These are phyloP conservation scores for Rhodinocichla rosea DNA, from an alignment of 2,113 vertebrate genomes.

Conservation along the genomic window DNA sequence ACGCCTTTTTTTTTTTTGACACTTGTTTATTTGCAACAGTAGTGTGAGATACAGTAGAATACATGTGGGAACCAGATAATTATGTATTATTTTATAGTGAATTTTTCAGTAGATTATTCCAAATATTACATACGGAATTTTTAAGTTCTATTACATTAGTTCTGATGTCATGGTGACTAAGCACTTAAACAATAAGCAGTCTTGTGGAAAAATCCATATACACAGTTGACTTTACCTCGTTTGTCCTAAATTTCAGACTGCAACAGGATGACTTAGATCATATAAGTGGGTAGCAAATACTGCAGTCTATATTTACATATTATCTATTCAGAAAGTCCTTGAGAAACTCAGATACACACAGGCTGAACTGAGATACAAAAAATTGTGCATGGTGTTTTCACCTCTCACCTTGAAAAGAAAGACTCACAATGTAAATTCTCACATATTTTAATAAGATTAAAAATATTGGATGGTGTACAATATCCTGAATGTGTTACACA, in stretches of 20 bases:
- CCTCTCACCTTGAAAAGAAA: neutral
- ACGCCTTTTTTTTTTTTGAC: neutral
- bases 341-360: constrained; percentile 19
- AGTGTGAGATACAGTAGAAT: constrained; percentile 45
- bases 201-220: constrained; percentile 37
- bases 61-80: constrained; percentile 9
- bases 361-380: neutral
- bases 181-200: constrained; percentile 52
- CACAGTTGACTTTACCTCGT: constrained; percentile 30
- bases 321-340: constrained; percentile 39
- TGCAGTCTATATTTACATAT: constrained; percentile 7
- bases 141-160: constrained; percentile 54
- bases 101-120: constrained; percentile 62
- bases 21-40: constrained; percentile 69
- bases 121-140: constrained; percentile 51
- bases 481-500: neutral
- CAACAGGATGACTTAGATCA: constrained; percentile 25
- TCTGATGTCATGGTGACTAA: constrained; percentile 35
- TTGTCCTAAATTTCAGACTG: constrained; percentile 51
- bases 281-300: constrained; percentile 12
- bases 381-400: neutral
- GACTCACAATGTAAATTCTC: neutral
- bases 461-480: neutral
- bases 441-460: neutral
- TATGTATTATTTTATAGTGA: neutral